A percentile compares a stretch with the other conserved stretches of the same genome.
Conservation (phyloP, 2,797 vertebrate genomes). For the Melanogrammus aeglefinus region DNA sequence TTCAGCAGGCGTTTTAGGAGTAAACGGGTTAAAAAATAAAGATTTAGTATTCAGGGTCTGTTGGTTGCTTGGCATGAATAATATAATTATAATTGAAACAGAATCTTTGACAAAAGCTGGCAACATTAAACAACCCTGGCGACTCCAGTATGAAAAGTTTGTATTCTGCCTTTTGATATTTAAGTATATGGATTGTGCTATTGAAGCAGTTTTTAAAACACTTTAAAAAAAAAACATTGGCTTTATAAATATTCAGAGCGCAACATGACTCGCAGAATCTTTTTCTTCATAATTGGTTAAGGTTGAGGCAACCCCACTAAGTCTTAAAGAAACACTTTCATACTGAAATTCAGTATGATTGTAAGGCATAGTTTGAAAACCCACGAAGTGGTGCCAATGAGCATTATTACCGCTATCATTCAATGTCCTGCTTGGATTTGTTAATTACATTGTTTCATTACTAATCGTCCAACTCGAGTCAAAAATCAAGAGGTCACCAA, state of each 20-base stretch:
- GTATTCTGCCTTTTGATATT: background rate
- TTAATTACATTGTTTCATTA: background rate
- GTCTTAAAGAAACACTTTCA: background rate
- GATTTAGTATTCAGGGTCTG: too few relatives aligned
- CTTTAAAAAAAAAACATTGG: too few relatives aligned
- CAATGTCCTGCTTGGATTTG: background rate
- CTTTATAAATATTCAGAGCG: too few relatives aligned
- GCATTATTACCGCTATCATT: background rate
- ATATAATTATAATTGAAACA: too few relatives aligned
- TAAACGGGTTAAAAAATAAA: too few relatives aligned
- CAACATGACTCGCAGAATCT: background rate
- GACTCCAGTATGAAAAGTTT: background rate
- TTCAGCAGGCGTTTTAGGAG: too few relatives aligned
- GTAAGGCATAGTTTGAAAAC: background rate
- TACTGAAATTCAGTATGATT: background rate
- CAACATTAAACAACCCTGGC: background rate
- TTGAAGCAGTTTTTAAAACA: background rate
- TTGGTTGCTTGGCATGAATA: too few relatives aligned
- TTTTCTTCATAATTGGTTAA: background rate
- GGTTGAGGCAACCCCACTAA: background rate
- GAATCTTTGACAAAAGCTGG: background rate
- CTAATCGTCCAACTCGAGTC: too few relatives aligned
- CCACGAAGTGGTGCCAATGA: background rate
- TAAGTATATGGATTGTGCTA: background rate
- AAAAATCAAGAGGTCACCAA: background rate